Percentiles rank a stretch among this genome's conserved stretches.
Conservation (phyloP, 2,888 invertebrate species). For the Therioaphis trifolii region DNA sequence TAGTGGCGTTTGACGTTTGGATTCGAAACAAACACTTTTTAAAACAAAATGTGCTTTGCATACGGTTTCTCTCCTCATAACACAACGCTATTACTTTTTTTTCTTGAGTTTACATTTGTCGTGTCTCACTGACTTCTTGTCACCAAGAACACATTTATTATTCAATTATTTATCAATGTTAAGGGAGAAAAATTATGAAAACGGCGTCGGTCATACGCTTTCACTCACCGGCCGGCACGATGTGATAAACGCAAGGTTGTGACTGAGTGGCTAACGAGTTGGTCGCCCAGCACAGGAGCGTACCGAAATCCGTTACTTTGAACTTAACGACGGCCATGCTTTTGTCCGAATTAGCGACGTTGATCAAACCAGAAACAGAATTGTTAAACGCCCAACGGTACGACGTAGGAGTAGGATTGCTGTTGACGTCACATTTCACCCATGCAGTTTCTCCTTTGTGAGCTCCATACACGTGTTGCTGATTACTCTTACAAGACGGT, state of each 20-base stretch:
- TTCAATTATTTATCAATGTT: too few species aligned
- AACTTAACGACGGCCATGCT: constrained; percentile 68
- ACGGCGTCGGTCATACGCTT: too few species aligned
- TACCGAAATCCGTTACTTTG: constrained; percentile 67
- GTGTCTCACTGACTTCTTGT: too few species aligned
- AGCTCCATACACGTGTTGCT: constrained; percentile 66
- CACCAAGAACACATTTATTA: too few species aligned
- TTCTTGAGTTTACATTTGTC: too few species aligned
- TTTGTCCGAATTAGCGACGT: constrained; percentile 66
- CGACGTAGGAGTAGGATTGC: constrained; percentile 68
- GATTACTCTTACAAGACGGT: constrained; percentile 65
- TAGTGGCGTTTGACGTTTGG: too few species aligned
- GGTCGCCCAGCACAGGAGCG: constrained; percentile 66
- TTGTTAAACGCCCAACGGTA: constrained; percentile 69
- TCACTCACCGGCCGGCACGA: constrained; percentile 66
- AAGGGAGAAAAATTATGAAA: too few species aligned
- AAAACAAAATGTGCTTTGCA: too few species aligned
- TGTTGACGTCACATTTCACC: constrained; percentile 68
- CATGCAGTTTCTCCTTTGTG: constrained; percentile 65
- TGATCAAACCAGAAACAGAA: constrained; percentile 65
- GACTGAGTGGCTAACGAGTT: constrained; percentile 66
- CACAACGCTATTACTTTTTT: too few species aligned
- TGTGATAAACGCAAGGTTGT: constrained; percentile 66
- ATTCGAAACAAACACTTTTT: too few species aligned
- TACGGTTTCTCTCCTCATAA: too few species aligned